These are phyloP conservation scores for Drosophila pachea DNA, from an alignment of 1,140 invertebrate genomes.

Conservation along the genomic window DNA sequence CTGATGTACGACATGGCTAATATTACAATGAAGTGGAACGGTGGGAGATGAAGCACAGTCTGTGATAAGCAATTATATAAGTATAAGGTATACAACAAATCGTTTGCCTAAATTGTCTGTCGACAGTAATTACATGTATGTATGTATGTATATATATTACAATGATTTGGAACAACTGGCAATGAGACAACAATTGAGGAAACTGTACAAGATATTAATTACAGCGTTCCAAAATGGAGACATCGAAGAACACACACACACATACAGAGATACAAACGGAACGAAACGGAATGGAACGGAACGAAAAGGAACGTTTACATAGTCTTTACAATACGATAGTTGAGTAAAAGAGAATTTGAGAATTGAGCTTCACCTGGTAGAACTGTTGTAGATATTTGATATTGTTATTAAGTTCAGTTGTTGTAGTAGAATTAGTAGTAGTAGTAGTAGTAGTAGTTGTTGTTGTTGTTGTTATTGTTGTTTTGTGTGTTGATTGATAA, in stretches of 20 bases:
- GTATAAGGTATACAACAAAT: constrained; percentile 1
- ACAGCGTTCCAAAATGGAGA: constrained; percentile 12
- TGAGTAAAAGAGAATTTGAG: constrained; percentile 47
- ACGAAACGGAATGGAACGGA: constrained; percentile 51
- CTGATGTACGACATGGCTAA: not conserved
- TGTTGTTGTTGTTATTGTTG: constrained; percentile 37
- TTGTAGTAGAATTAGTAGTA: constrained; percentile 33
- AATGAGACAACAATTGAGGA: constrained; percentile 24
- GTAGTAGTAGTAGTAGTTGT: constrained; percentile 24
- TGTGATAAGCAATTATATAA: not conserved
- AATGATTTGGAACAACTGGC: constrained; percentile 26
- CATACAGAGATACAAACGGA: constrained; percentile 13
- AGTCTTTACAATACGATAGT: constrained; percentile 50
- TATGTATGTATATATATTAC: not conserved
- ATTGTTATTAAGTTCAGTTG: constrained; percentile 42
- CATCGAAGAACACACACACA: constrained; percentile 23
- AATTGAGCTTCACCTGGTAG: constrained; percentile 77
- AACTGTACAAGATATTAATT: constrained; percentile 34
- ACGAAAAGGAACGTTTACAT: constrained; percentile 59
- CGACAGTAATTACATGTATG: not conserved
- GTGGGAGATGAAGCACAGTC: not conserved
- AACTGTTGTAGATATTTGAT: constrained; percentile 68
- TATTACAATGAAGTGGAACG: not conserved
- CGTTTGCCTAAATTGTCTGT: not conserved
- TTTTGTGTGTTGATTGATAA: constrained; percentile 34